Evolutionary conservation across 2,888 invertebrate genomes (phyloP).

Genomic region (Dimorphilus gyrociliatus): DNA sequence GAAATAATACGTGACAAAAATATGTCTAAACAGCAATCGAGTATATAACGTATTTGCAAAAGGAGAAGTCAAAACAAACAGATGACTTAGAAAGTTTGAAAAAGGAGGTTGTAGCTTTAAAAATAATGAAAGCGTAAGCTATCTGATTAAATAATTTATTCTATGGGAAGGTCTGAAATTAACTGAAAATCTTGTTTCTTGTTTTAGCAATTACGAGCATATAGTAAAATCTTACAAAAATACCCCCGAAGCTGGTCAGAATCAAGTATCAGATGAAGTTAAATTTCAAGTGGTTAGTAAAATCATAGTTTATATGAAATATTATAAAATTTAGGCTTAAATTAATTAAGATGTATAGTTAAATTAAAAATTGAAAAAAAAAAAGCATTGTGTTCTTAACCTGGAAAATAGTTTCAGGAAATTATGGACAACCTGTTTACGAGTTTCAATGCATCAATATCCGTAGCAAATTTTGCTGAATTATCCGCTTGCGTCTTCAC

Average conservation of each 20-base stretch:
- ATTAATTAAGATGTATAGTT: too few species aligned
- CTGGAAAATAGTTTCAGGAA: constrained; percentile 78
- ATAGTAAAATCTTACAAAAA: constrained; percentile 88
- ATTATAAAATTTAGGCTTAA: background rate
- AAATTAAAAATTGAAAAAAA: too few species aligned
- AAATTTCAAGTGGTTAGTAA: constrained; percentile 80
- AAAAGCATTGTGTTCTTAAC: too few species aligned
- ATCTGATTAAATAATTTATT: background rate
- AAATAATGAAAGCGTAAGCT: constrained; percentile 57
- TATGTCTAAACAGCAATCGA: constrained; percentile 35
- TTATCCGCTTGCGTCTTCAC: constrained; percentile 83
- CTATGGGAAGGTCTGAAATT: background rate
- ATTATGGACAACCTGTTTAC: constrained; percentile 84
- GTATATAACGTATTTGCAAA: constrained; percentile 59
- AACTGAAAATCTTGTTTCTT: constrained; percentile 2
- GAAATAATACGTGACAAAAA: background rate
- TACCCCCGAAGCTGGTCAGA: constrained; percentile 62
- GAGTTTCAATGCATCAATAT: constrained; percentile 62
- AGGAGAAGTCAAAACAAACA: constrained; percentile 80
- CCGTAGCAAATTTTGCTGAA: constrained; percentile 77
- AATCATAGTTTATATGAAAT: background rate
- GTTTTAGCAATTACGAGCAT: constrained; percentile 64
- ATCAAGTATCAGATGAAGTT: constrained; percentile 76
- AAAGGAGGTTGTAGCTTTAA: constrained; percentile 54
- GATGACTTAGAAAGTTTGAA: constrained; percentile 54